These are phyloP conservation scores for Tuta absoluta DNA, from an alignment of 2,888 invertebrate species.

Conservation along the genomic window DNA sequence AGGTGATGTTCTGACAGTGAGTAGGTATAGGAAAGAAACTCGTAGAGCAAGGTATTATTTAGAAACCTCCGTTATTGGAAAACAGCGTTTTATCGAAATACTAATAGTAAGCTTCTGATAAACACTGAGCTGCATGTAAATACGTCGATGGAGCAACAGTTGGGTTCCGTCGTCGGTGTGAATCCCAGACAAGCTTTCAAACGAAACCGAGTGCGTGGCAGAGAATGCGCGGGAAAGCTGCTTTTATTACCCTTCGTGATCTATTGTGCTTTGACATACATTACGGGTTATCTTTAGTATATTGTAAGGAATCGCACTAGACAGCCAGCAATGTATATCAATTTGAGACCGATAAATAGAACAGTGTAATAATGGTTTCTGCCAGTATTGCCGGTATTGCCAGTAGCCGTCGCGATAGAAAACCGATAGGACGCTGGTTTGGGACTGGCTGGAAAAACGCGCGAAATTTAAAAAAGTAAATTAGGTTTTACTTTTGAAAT, in stretches of 20 bases:
- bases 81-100: no score
- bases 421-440: conserved; percentile 53
- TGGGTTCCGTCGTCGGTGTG: conserved; percentile 33
- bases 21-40: no score
- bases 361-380: conserved; percentile 34
- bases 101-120: not conserved
- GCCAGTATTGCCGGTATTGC: conserved; percentile 30
- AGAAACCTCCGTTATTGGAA: no score
- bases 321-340: no score
- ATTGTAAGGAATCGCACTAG: no score
- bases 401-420: conserved; percentile 52
- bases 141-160: conserved; percentile 48
- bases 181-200: conserved; percentile 4
- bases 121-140: conserved; percentile 5
- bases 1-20: no score
- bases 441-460: conserved; percentile 41
- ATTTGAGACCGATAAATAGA: no score
- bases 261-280: no score
- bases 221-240: conserved; percentile 43
- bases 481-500: conserved; percentile 9
- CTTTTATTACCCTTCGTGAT: no score
- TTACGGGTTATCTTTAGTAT: no score
- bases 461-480: conserved; percentile 45
- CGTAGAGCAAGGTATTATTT: no score
- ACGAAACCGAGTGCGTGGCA: conserved; percentile 37